A percentile compares a stretch with the other conserved stretches of the same genome.
Evolutionary conservation across 2,113 vertebrate genomes (phyloP).

Genomic region (Salvelinus namaycush): DNA sequence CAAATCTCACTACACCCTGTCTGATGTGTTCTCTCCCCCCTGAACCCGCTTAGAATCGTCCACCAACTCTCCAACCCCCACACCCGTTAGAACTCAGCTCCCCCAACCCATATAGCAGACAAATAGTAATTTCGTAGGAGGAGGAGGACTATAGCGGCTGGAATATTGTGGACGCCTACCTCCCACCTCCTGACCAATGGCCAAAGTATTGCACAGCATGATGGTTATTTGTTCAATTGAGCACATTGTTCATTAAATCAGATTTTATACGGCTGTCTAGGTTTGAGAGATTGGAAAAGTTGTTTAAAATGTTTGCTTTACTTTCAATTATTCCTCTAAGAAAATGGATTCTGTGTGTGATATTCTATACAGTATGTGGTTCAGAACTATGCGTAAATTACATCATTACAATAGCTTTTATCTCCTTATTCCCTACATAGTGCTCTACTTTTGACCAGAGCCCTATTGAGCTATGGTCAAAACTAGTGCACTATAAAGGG

Average conservation of each 20-base stretch:
- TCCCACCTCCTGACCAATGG: constrained; percentile 34
- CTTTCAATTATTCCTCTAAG: neutral
- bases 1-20: constrained; percentile 40
- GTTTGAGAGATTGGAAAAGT: too few species aligned
- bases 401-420: constrained; percentile 38
- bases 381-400: neutral
- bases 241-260: neutral
- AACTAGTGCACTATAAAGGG: neutral
- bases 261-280: neutral
- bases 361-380: constrained; percentile 30
- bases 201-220: neutral
- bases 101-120: constrained; percentile 38
- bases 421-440: constrained; percentile 11
- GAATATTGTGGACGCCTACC: constrained; percentile 34
- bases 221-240: neutral
- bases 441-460: too few species aligned
- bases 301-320: neutral
- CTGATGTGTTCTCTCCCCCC: constrained; percentile 52
- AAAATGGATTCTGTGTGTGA: constrained; percentile 22
- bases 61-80: neutral
- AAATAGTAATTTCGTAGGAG: constrained; percentile 45
- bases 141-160: constrained; percentile 33
- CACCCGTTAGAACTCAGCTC: constrained; percentile 12
- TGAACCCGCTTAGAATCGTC: constrained; percentile 41
- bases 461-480: too few species aligned